Conservation (phyloP, 2,888 invertebrate species). For the Ceriagrion tenellum region DNA sequence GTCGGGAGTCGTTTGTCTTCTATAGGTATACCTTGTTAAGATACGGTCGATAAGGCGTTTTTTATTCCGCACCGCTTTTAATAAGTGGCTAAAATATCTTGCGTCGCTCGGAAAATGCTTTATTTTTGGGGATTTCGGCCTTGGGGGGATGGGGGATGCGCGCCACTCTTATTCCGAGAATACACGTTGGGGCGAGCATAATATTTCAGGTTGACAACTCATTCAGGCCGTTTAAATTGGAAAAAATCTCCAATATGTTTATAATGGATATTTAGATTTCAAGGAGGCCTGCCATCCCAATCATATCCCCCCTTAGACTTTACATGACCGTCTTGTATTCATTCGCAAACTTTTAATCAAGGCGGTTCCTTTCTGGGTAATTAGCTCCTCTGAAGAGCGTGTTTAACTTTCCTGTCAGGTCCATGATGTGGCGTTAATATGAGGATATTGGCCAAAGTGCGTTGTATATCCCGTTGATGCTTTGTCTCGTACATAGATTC, state of each 20-base stretch:
- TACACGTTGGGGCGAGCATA: background rate
- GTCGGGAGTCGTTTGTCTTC: slow-evolving; percentile 24
- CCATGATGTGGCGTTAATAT: background rate
- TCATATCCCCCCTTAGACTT: background rate
- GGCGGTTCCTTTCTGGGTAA: background rate
- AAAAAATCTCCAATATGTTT: background rate
- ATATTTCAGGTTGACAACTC: slow-evolving; percentile 20
- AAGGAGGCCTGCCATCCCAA: background rate
- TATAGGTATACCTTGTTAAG: slow-evolving; percentile 45
- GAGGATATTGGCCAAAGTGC: background rate
- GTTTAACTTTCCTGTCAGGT: background rate
- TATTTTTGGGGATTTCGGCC: background rate
- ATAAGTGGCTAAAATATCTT: slow-evolving; percentile 40
- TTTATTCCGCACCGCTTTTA: slow-evolving; percentile 10
- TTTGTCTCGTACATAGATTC: too few species aligned
- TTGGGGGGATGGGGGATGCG: background rate
- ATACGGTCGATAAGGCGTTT: slow-evolving; percentile 34
- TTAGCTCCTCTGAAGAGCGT: background rate
- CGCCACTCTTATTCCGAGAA: background rate
- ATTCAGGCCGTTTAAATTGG: slow-evolving; percentile 9
- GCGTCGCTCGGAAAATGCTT: slow-evolving; percentile 14
- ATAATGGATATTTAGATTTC: background rate
- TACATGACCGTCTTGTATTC: background rate
- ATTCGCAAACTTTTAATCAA: background rate
- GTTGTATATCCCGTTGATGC: background rate